Base-by-base conservation (phyloP, 2,113 vertebrate genomes). In the Megaptera novaeangliae region DNA sequence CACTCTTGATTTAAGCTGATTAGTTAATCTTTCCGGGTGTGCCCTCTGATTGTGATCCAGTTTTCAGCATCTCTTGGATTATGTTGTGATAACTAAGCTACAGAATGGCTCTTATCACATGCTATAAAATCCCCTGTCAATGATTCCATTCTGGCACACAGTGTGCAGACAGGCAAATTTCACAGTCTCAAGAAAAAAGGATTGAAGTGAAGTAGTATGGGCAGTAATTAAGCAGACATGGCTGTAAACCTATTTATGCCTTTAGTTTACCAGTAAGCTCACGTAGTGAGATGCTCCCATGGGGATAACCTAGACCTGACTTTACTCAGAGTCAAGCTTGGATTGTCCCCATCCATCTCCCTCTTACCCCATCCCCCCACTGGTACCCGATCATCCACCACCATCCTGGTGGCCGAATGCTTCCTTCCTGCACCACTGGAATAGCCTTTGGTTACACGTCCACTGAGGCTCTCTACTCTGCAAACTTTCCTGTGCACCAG, bases 231-330 rank as follows among this genome's bases (percentile, higher is more conserved):
- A 55, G 11, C 6, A 7, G 4, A 8, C 8, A 39, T 9, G 41
- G 31, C 61, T 34, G 34, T 34, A 75, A 39, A 44, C 36, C 1
- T 31, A 29, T 6, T 15, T 39, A 23, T 1, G 1, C 7, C 44
- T 23, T 36, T 11, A 12, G 57, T 13, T 66, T 10, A 6, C 27
- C 31, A 21, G 29, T 7, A 7, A 68, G 25, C 25, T 41, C n/a
- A 34, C 8, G 0, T 1, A 25, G 18, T 36, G 29, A 61, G 57
- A 8, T 25, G 34, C 36, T 14, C 36, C 55, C 6, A 0, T 0
- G 3, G 63, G 20, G 25, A 31, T 18, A 8, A n/a, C 8, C 17
- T 8, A n/a, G 25, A 21, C 20, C 39, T 59, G 39, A 55, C 75
- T 9, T 52, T 6, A 41, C 34, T 1, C 13, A 34, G 0, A 44